Conservation (phyloP, 2,888 invertebrate species). For the Listrodromus nycthemerus region DNA sequence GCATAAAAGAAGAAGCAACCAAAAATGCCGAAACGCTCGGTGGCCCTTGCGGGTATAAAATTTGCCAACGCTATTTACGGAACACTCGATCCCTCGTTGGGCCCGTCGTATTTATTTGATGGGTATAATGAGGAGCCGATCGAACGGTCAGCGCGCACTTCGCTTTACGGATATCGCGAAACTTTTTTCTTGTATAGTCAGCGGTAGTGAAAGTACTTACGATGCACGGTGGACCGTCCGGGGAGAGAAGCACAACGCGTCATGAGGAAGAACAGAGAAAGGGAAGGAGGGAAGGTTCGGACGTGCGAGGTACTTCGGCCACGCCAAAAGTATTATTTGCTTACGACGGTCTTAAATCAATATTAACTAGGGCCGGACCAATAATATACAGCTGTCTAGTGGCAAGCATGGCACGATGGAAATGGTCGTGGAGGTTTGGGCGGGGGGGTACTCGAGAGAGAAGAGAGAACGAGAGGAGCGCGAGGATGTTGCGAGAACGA, state of each 20-base stretch:
- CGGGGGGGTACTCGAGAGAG: slow-evolving; percentile 19
- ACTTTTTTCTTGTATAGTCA: slow-evolving; percentile 61
- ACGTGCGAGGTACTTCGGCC: slow-evolving; percentile 68
- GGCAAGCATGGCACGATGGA: slow-evolving; percentile 64
- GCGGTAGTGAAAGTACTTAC: slow-evolving; percentile 28
- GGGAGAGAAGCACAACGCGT: slow-evolving; percentile 27
- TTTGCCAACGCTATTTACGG: slow-evolving; percentile 68
- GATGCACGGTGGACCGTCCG: slow-evolving; percentile 42
- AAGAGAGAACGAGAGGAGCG: slow-evolving; percentile 45
- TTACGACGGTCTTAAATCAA: slow-evolving; percentile 74
- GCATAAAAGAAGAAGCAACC: slow-evolving; percentile 25
- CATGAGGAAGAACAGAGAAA: slow-evolving; percentile 46
- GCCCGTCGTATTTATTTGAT: slow-evolving; percentile 64
- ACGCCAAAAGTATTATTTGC: slow-evolving; percentile 73
- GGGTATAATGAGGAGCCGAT: slow-evolving; percentile 66
- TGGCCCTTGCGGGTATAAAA: slow-evolving; percentile 52
- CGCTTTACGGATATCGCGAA: slow-evolving; percentile 66
- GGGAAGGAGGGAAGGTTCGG: slow-evolving; percentile 58
- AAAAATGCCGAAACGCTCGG: slow-evolving; percentile 34
- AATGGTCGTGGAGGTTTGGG: slow-evolving; percentile 51
- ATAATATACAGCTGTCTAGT: slow-evolving; percentile 73
- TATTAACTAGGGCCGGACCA: slow-evolving; percentile 73
- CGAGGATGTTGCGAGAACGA: slow-evolving; percentile 31
- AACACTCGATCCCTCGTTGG: slow-evolving; percentile 54
- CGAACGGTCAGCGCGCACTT: slow-evolving; percentile 52